Evolutionary conservation across 2,113 vertebrate species (phyloP), one percentile per base, ranked within the genome.

Genomic region (Ictalurus punctatus): DNA sequence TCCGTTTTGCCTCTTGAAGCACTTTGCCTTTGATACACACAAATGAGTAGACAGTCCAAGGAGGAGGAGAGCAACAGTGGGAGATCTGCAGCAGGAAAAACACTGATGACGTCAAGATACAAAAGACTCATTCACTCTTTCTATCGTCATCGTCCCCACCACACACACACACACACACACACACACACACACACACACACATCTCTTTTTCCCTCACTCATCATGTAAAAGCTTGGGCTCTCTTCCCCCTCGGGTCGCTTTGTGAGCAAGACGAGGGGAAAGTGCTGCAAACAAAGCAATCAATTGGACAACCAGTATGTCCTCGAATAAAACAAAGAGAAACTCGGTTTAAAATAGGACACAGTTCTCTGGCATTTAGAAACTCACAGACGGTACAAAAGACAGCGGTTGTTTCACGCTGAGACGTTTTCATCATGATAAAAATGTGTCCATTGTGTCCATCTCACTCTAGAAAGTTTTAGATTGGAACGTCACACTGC

Each of bases 11-110:
- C 86, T 85, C 88, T 83, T 59, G 84, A 85, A 85, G 79, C 48
- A 52, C 74, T 59, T 34, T 63, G 79, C 88, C 87, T 89, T 89
- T 87, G 71, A 89, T 89, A 89, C 84, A 58, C n/a, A 69, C 61
- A 81, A 85, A 82, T 76, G 82, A 86, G 52, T 86, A 44, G 40
- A 82, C 67, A 54, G 79, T 54, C 25, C 21, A 5, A 56, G 67
- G 85, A 74, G n/a, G 67, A 21, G 59, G 69, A 88, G 82, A 16
- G 25, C 69, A 25, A 84, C 25, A n/a, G 69, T 44, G 85, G 85
- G 84, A 87, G 79, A 71, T 58, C 48, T 82, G 65, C 19, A 58
- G 30, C 79, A 34, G 44, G 19, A 82, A 87, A 83, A 69, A 87
- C 44, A 56, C 81, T 21, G 56, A 71, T 52, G 84, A 83, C 65